These are phyloP conservation scores for Eristalinus aeneus DNA, from an alignment of 2,888 invertebrate species.

Conservation along the genomic window DNA sequence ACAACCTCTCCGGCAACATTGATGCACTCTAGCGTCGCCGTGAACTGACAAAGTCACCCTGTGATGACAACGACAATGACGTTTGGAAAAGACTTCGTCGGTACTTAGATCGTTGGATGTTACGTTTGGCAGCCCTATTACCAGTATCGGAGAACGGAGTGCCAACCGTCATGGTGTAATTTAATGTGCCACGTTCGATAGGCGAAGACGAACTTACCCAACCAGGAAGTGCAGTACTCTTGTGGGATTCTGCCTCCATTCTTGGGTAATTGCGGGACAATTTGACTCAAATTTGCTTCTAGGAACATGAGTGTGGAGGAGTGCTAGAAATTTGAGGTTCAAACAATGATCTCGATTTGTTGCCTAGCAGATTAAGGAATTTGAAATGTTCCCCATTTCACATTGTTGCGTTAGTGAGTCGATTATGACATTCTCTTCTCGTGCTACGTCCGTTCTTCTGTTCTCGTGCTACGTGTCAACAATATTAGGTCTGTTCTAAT, in stretches of 20 bases:
- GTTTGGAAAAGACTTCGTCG: slow-evolving; percentile 26
- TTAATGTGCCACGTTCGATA: slow-evolving; percentile 43
- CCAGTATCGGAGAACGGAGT: slow-evolving; percentile 20
- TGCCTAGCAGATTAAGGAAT: no score
- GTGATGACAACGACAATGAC: slow-evolving; percentile 35
- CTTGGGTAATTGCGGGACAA: slow-evolving; percentile 59
- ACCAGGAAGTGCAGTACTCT: slow-evolving; percentile 64
- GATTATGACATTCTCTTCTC: no score
- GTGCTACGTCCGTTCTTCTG: no score
- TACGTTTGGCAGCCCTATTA: slow-evolving; percentile 27
- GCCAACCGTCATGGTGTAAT: slow-evolving; percentile 59
- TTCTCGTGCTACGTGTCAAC: no score
- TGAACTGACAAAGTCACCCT: slow-evolving; percentile 58
- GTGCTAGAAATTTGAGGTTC: slow-evolving; percentile 35
- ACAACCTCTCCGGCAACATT: slow-evolving; percentile 1
- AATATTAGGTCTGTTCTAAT: no score
- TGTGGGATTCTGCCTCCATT: slow-evolving; percentile 52
- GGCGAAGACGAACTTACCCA: slow-evolving; percentile 30
- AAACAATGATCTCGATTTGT: slow-evolving; percentile 7
- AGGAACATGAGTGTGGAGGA: slow-evolving; percentile 33
- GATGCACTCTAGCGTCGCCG: neutral
- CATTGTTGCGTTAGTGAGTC: no score
- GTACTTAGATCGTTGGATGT: slow-evolving; percentile 47
- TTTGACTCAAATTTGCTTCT: slow-evolving; percentile 50
- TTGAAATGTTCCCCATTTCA: no score